Conservation (phyloP, 2,113 vertebrate genomes). For the Saimiri boliviensis region DNA sequence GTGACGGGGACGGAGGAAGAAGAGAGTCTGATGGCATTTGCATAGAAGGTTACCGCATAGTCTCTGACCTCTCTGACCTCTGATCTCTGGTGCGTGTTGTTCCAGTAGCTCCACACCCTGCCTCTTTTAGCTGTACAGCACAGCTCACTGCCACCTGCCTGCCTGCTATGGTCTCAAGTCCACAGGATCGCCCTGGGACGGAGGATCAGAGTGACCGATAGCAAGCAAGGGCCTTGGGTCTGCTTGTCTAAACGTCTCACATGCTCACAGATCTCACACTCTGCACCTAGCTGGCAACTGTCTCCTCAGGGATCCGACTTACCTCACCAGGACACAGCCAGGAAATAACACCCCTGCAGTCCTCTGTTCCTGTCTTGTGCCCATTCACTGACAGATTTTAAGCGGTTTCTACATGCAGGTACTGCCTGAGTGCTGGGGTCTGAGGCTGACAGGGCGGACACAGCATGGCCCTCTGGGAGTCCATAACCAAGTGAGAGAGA, state of each 20-base stretch:
- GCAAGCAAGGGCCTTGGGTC: rapidly evolving
- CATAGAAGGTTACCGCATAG: too few species aligned
- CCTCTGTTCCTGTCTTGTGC: not conserved
- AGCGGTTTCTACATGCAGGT: too few species aligned
- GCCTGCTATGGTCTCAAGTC: rapidly evolving
- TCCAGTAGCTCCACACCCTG: rapidly evolving
- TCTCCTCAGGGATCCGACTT: not conserved
- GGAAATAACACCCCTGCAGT: not conserved
- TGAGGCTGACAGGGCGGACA: not conserved
- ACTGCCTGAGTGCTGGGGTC: not conserved
- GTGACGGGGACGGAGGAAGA: too few species aligned
- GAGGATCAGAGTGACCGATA: not conserved
- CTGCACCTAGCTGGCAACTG: not conserved
- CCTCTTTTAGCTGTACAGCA: not conserved
- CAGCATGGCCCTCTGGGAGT: not conserved
- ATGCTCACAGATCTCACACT: not conserved
- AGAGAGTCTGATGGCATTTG: not conserved
- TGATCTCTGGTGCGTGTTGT: not conserved
- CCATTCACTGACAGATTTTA: not conserved
- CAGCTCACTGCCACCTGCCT: rapidly evolving
- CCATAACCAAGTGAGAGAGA: not conserved
- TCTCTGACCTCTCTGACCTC: not conserved
- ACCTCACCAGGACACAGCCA: not conserved
- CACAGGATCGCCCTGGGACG: not conserved
- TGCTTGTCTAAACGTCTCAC: rapidly evolving